A percentile compares a stretch with the other conserved stretches of the same genome.
Evolutionary conservation across 2,113 vertebrate genomes (phyloP).

Genomic region (Pavo muticus): DNA sequence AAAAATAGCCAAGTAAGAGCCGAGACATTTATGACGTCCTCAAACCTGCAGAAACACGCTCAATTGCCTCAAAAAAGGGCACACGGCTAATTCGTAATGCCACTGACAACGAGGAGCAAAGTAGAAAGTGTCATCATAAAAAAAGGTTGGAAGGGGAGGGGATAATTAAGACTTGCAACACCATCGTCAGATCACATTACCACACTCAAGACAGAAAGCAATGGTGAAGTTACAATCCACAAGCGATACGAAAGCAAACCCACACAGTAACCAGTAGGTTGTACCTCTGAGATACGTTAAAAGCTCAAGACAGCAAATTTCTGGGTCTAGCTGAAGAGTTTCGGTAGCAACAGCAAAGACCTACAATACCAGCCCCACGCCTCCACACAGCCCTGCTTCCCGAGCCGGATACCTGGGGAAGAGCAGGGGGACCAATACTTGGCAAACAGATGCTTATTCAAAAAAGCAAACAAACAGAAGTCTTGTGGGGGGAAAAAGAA

Average conservation of each 20-base stretch:
- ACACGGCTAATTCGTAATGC: background rate
- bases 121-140: background rate
- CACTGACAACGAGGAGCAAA: background rate
- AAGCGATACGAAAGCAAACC: background rate
- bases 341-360: background rate
- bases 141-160: background rate
- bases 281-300: background rate
- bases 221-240: background rate
- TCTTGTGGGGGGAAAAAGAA: background rate
- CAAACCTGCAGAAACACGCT: background rate
- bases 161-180: background rate
- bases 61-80: background rate
- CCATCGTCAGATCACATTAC: background rate
- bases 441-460: fast-evolving
- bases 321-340: background rate
- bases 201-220: background rate
- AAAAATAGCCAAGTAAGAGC: slow-evolving; percentile 73
- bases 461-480: background rate
- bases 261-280: background rate
- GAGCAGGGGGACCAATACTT: background rate
- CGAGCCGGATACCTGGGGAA: background rate
- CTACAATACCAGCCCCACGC: fast-evolving
- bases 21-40: slow-evolving; percentile 49
- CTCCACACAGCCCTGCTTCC: background rate
- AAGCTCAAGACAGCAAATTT: fast-evolving